Base-by-base conservation (phyloP, 1,140 invertebrate genomes). In the Metaphire vulgaris region DNA sequence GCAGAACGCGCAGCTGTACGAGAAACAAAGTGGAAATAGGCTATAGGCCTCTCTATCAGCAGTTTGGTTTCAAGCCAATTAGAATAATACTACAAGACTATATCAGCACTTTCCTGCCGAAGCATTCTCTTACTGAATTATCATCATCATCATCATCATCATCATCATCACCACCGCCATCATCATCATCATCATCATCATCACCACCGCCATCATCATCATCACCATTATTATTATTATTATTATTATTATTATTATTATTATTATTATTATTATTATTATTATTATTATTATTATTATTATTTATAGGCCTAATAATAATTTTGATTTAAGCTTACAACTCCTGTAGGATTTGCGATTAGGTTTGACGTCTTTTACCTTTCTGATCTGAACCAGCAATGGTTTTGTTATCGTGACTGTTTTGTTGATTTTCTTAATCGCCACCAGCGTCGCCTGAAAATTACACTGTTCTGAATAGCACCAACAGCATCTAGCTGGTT, bases 381-480 rank as follows among this genome's bases (percentile, higher is more conserved):
- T 90, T 89, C 98, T 98, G 6, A 99, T 86, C 85, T 98, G 94
- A 74, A 97, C 85, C 73, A 98, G 88, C 12, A 96, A 84, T 0
- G 91, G 90, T 78, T 95, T 90, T 0, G 90, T 93, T 21, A 97
- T 88, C 72, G 94, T 94, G 68, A 97, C 90, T 28, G 89, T 88
- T 82, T 89, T 89, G 33, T 88, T 84, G 34, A 97, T 90, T 33
- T 89, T 89, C 85, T 97, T 98, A 69, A 98, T 91, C 28, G 95
- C 95, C 1, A 97, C 93, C 81, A 94, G 90, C 21, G 87, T 87
- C 2, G 89, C 89, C 89, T 90, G 81, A 69, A 87, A 85, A 72
- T 76, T 64, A 83, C 79, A 78, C 6, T 16, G 32, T 29, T 28
- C 34, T 69, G 29, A 67, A 69, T 1, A n/a, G n/a, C n/a, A n/a